Evolutionary conservation across 2,113 vertebrate genomes (phyloP).

Genomic region (Brachypteracias leptosomus): DNA sequence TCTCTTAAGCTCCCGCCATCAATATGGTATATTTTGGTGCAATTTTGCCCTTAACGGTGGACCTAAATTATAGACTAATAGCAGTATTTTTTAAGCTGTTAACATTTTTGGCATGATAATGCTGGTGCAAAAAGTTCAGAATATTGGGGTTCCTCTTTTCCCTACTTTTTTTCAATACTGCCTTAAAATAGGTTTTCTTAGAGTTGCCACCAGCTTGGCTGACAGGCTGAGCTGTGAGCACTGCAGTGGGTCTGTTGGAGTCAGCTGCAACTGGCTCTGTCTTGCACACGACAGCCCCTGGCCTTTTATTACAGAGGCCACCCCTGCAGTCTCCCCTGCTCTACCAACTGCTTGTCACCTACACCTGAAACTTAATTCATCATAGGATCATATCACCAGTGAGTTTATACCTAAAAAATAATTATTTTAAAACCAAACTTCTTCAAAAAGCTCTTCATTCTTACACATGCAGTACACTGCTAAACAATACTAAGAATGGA

Average conservation of each 20-base stretch:
- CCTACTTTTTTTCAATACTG: neutral
- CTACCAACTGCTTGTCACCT: neutral
- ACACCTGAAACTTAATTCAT: neutral
- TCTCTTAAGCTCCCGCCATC: neutral
- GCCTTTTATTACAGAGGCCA: neutral
- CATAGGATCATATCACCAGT: neutral
- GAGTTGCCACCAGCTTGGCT: neutral
- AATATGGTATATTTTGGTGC: neutral
- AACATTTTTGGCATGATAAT: neutral
- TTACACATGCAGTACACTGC: neutral
- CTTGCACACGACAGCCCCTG: neutral
- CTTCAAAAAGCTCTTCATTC: neutral
- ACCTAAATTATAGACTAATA: neutral
- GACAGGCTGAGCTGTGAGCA: neutral
- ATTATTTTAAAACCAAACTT: neutral
- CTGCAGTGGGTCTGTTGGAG: neutral
- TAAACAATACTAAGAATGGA: neutral
- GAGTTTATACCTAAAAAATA: neutral
- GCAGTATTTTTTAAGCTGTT: neutral
- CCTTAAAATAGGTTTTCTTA: neutral
- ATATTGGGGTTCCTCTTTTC: accelerated
- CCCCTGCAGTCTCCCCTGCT: neutral
- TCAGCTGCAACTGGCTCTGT: neutral
- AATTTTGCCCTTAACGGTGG: neutral
- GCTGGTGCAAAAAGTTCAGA: neutral